Percentiles rank a stretch among this genome's conserved stretches.
phyloP scores from a whole-genome alignment of 2,888 invertebrate species.

The Thereva unica region DNA sequence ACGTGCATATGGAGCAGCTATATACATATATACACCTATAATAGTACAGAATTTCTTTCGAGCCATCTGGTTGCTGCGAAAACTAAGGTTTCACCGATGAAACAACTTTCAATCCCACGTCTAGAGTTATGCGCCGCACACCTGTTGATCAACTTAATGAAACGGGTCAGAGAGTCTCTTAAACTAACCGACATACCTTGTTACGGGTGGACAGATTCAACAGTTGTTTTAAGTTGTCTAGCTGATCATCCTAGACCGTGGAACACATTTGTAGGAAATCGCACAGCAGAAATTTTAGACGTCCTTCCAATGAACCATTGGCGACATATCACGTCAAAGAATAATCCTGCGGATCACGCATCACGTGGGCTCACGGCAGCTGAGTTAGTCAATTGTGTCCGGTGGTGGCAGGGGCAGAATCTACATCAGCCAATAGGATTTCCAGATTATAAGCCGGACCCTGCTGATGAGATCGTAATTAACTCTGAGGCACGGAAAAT shows the following conservation, averaged over 20 bases:
- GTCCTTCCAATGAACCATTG: slow-evolving; percentile 19
- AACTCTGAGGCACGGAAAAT: neutral
- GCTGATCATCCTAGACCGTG: slow-evolving; percentile 39
- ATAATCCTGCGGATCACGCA: slow-evolving; percentile 38
- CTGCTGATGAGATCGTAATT: neutral
- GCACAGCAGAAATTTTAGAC: slow-evolving; percentile 40
- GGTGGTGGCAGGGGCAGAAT: neutral
- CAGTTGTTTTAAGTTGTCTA: slow-evolving; percentile 42
- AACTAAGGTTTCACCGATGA: slow-evolving; percentile 38
- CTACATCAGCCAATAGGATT: neutral
- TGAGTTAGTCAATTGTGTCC: neutral
- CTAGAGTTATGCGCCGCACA: slow-evolving; percentile 36
- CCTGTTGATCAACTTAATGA: slow-evolving; percentile 1
- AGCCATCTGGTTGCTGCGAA: no score
- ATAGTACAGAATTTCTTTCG: slow-evolving; percentile 4
- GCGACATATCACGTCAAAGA: slow-evolving; percentile 38
- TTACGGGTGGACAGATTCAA: slow-evolving; percentile 34
- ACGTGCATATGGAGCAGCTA: slow-evolving; percentile 29
- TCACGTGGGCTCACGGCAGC: neutral
- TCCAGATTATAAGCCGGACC: neutral
- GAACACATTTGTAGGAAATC: slow-evolving; percentile 44
- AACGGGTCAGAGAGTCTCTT: neutral
- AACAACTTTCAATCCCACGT: no score
- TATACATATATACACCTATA: no score
- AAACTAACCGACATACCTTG: neutral